A percentile compares a stretch with the other conserved stretches of the same genome.
phyloP scores from a whole-genome alignment of 2,113 vertebrate genomes.

The Rhynchopsitta pachyrhyncha region DNA sequence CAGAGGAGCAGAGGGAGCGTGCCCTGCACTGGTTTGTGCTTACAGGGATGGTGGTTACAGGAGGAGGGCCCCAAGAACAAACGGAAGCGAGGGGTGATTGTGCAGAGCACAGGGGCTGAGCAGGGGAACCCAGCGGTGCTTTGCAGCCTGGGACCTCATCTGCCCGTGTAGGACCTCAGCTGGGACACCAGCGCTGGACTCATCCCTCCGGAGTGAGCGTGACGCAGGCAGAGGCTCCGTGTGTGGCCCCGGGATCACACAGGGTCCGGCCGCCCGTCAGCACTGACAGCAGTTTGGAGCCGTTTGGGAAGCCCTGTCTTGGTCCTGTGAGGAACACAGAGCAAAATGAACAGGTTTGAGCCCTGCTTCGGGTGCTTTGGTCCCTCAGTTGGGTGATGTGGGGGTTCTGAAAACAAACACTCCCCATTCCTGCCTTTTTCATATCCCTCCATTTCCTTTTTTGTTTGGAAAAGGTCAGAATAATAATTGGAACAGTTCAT shows the following conservation, averaged over 20 bases:
- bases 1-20: neutral
- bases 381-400: neutral
- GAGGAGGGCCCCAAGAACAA: neutral
- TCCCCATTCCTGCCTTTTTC: neutral
- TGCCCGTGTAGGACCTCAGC: neutral
- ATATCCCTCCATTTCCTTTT: neutral
- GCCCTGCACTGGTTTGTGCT: neutral
- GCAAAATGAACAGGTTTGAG: rapidly evolving
- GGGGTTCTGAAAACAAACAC: neutral
- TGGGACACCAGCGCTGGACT: neutral
- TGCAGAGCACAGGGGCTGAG: neutral
- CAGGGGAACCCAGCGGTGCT: rapidly evolving
- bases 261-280: neutral
- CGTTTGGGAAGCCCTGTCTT: rapidly evolving
- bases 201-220: rapidly evolving
- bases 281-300: neutral
- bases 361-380: neutral
- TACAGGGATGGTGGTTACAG: neutral
- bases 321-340: neutral
- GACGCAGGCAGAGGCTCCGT: neutral
- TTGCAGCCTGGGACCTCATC: neutral
- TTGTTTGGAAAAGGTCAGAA: neutral
- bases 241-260: neutral
- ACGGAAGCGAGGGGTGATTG: neutral
- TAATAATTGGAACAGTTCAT: neutral